These are phyloP conservation scores for Conops quadrifasciatus DNA, from an alignment of 2,888 invertebrate genomes.

Conservation along the genomic window DNA sequence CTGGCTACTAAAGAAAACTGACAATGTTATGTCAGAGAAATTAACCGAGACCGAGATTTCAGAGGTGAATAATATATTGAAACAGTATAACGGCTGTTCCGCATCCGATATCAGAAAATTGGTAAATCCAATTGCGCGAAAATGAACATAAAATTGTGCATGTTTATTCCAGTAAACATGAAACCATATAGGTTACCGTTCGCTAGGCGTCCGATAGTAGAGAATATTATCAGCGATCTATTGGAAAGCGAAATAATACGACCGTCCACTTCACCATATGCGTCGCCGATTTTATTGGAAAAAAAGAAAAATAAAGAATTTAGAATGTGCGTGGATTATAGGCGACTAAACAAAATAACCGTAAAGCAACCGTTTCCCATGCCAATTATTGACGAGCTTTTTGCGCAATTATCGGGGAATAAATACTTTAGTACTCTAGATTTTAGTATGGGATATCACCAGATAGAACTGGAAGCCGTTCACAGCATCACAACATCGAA, in stretches of 20 bases:
- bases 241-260: conserved; percentile 35
- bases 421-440: conserved; percentile 34
- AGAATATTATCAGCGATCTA: conserved; percentile 39
- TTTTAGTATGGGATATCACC: conserved; percentile 39
- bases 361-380: conserved; percentile 20
- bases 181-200: conserved; percentile 21
- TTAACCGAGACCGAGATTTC: not conserved
- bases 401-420: conserved; percentile 34
- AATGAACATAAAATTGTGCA: conserved; percentile 8
- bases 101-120: not conserved
- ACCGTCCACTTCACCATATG: conserved; percentile 40
- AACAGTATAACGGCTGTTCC: not conserved
- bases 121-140: conserved; percentile 18
- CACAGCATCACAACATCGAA: too few relatives aligned
- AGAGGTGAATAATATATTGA: conserved; percentile 3
- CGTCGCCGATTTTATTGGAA: conserved; percentile 39
- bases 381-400: conserved; percentile 33
- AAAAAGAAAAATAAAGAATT: conserved; percentile 43
- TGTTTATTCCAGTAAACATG: conserved; percentile 1
- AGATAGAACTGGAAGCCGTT: conserved; percentile 37
- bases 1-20: not conserved
- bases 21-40: not conserved
- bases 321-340: conserved; percentile 29
- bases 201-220: conserved; percentile 33
- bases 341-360: conserved; percentile 25